These are phyloP conservation scores for Drosophila lacertosa DNA, from an alignment of 1,140 invertebrate genomes.

Conservation along the genomic window DNA sequence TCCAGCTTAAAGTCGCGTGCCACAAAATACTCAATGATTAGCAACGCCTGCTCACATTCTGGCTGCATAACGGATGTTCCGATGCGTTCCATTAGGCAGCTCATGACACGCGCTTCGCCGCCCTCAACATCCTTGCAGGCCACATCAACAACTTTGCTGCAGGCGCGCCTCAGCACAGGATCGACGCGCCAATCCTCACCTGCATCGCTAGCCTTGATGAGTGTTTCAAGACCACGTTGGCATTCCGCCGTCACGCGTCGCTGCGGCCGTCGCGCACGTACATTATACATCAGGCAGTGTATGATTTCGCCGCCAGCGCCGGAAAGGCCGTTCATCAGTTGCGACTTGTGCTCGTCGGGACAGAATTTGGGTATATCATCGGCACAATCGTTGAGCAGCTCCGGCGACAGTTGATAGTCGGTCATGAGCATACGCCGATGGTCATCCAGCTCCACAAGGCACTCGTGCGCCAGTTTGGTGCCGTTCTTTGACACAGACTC, in stretches of 20 bases:
- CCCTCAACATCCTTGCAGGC: constrained; percentile 88
- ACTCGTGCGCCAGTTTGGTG: constrained; percentile 89
- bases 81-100: constrained; percentile 96
- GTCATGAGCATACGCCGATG: constrained; percentile 96
- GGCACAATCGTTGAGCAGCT: constrained; percentile 94
- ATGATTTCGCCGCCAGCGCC: constrained; percentile 90
- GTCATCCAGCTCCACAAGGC: constrained; percentile 94
- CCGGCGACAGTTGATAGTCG: constrained; percentile 90
- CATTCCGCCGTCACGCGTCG: constrained; percentile 88
- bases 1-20: constrained; percentile 97
- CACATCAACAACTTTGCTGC: constrained; percentile 91
- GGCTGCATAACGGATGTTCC: constrained; percentile 93
- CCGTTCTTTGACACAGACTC: constrained; percentile 93
- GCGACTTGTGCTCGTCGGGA: constrained; percentile 87
- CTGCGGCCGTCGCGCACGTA: constrained; percentile 87
- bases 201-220: constrained; percentile 92
- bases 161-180: constrained; percentile 93
- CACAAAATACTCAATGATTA: constrained; percentile 99
- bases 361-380: constrained; percentile 92
- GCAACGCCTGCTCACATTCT: constrained; percentile 94
- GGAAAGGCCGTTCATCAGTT: constrained; percentile 84
- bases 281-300: constrained; percentile 98
- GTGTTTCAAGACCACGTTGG: constrained; percentile 89
- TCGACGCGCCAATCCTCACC: constrained; percentile 97
- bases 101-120: constrained; percentile 92